Percentiles rank a stretch among this genome's conserved stretches.
These are phyloP conservation scores for Trematomus bernacchii DNA, from an alignment of 2,797 vertebrate species.

Conservation along the genomic window DNA sequence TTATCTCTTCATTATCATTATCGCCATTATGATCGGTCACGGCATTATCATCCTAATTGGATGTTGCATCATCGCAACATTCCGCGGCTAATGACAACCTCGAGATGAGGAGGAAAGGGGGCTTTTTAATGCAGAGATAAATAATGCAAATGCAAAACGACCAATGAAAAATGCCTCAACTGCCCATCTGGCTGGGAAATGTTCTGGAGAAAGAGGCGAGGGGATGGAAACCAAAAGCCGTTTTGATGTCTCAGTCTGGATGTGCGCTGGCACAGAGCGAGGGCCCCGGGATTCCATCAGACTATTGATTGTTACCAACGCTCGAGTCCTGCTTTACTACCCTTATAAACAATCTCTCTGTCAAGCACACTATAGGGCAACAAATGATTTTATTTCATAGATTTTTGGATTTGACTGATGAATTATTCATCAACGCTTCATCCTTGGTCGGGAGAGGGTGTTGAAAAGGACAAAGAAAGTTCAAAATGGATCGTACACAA, in stretches of 20 bases:
- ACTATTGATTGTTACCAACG: slow-evolving; percentile 73
- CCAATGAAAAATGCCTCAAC: slow-evolving; percentile 42
- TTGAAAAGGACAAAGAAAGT: slow-evolving; percentile 64
- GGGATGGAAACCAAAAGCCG: slow-evolving; percentile 58
- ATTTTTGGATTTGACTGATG: slow-evolving; percentile 79
- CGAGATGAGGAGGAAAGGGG: slow-evolving; percentile 33
- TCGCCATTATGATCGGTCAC: slow-evolving; percentile 69
- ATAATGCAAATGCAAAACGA: slow-evolving; percentile 61
- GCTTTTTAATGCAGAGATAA: slow-evolving; percentile 52
- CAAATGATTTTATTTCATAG: slow-evolving; percentile 82
- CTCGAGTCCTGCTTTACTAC: slow-evolving; percentile 75
- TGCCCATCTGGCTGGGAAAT: slow-evolving; percentile 50
- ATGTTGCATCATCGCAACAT: slow-evolving; percentile 59
- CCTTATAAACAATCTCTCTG: slow-evolving; percentile 78
- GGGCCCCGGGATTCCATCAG: slow-evolving; percentile 71
- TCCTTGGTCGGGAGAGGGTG: slow-evolving; percentile 53
- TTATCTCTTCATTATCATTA: slow-evolving; percentile 75
- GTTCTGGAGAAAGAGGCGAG: slow-evolving; percentile 41
- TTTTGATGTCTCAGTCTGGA: slow-evolving; percentile 76
- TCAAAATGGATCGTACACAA: slow-evolving; percentile 46
- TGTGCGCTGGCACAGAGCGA: slow-evolving; percentile 50
- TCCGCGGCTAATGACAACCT: slow-evolving; percentile 70
- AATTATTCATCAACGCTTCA: slow-evolving; percentile 78
- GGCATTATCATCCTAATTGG: slow-evolving; percentile 68
- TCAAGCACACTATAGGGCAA: slow-evolving; percentile 75